Conservation (phyloP, 2,888 invertebrate genomes). For the Adela reaumurella region DNA sequence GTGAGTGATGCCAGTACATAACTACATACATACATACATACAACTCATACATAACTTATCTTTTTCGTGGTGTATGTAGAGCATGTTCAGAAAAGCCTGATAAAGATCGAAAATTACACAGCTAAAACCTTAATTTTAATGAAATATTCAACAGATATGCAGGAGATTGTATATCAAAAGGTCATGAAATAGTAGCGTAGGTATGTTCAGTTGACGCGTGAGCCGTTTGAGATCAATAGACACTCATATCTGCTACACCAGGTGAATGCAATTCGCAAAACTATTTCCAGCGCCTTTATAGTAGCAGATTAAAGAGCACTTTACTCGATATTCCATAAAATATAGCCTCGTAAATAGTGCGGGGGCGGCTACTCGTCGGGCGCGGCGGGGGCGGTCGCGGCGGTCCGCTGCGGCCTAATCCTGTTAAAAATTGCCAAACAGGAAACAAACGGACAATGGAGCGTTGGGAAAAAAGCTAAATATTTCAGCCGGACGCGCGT, state of each 20-base stretch:
- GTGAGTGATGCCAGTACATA: too few species aligned
- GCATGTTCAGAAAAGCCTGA: too few species aligned
- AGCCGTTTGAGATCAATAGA: too few species aligned
- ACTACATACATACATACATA: too few species aligned
- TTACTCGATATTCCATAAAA: conserved; percentile 54
- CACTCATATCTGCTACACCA: neutral
- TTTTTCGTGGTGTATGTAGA: too few species aligned
- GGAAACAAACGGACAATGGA: conserved; percentile 46
- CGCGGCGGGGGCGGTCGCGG: conserved; percentile 35
- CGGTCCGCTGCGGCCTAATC: conserved; percentile 34
- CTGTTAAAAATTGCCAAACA: conserved; percentile 54
- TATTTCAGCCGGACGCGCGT: conserved; percentile 2
- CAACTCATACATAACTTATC: too few species aligned
- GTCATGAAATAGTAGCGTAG: too few species aligned
- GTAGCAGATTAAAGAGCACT: conserved; percentile 54
- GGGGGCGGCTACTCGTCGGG: conserved; percentile 37
- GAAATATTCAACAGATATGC: too few species aligned
- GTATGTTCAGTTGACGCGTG: too few species aligned
- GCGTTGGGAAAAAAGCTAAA: conserved; percentile 5
- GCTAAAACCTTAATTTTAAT: too few species aligned
- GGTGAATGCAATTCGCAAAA: neutral
- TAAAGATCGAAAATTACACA: too few species aligned
- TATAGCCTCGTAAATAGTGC: conserved; percentile 49
- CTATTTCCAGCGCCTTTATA: conserved; percentile 33
- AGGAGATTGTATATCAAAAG: too few species aligned